Percentiles rank a stretch among this genome's conserved stretches.
Evolutionary conservation across 2,888 invertebrate genomes (phyloP).

Genomic region (Caenorhabditis sulstoni): DNA sequence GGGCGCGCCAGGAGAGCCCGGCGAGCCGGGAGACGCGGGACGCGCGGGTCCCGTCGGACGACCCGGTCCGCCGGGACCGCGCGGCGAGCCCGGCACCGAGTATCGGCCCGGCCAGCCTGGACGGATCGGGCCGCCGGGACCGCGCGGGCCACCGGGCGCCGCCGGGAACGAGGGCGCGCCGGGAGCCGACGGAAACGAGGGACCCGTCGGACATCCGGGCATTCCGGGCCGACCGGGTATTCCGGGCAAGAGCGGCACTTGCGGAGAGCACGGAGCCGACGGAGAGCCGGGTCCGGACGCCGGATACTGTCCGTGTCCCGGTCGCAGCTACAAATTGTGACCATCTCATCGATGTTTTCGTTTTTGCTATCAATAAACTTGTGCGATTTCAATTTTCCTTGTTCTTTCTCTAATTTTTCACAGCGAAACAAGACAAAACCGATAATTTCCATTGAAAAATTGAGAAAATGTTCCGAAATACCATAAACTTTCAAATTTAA

Average conservation of each 20-base stretch:
- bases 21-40: slow-evolving; percentile 62
- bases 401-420: too few species aligned
- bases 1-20: slow-evolving; percentile 58
- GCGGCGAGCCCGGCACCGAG: slow-evolving; percentile 65
- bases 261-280: slow-evolving; percentile 58
- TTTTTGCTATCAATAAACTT: slow-evolving; percentile 4
- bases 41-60: slow-evolving; percentile 60
- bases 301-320: slow-evolving; percentile 66
- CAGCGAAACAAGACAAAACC: too few species aligned
- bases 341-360: neutral
- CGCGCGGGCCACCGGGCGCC: slow-evolving; percentile 69
- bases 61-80: slow-evolving; percentile 65
- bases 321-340: slow-evolving; percentile 44
- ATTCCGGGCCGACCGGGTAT: slow-evolving; percentile 65
- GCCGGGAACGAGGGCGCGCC: slow-evolving; percentile 59
- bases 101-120: slow-evolving; percentile 65
- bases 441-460: neutral
- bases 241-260: slow-evolving; percentile 65
- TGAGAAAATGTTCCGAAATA: too few species aligned
- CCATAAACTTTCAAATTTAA: too few species aligned
- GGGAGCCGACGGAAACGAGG: slow-evolving; percentile 62
- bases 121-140: slow-evolving; percentile 64
- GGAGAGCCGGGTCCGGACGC: slow-evolving; percentile 66
- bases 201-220: slow-evolving; percentile 64
- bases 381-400: neutral